Conservation (phyloP, 2,113 vertebrate species). For the Erythrocercus mccallii region DNA sequence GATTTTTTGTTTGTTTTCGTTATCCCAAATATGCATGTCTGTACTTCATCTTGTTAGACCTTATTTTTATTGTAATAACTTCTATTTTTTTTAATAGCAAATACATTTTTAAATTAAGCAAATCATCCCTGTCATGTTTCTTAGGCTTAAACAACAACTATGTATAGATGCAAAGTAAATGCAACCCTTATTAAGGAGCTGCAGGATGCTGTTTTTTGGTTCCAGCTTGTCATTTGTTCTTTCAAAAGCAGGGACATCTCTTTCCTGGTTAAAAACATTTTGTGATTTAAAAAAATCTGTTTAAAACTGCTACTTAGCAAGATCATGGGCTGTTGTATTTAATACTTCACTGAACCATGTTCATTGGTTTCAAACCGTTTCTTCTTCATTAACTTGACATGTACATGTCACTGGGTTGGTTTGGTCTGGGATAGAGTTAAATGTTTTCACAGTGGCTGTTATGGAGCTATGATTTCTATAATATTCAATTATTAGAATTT, state of each 20-base stretch:
- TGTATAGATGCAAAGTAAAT: not conserved
- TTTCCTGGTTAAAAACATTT: not conserved
- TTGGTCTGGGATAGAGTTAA: not conserved
- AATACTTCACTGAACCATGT: not conserved
- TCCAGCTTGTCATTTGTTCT: not conserved
- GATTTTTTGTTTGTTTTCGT: rapidly evolving
- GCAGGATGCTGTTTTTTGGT: not conserved
- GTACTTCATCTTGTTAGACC: not conserved
- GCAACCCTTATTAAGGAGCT: not conserved
- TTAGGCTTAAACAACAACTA: not conserved
- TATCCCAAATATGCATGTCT: not conserved
- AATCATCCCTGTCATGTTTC: not conserved
- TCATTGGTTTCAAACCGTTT: not conserved
- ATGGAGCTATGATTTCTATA: not conserved
- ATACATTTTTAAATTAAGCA: not conserved
- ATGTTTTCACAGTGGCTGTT: not conserved
- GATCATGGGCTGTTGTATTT: not conserved
- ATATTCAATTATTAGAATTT: not conserved
- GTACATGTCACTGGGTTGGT: not conserved
- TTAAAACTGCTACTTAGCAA: not conserved
- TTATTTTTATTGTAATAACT: not conserved
- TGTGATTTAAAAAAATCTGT: not conserved
- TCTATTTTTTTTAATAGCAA: not conserved
- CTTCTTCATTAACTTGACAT: not conserved
- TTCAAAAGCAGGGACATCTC: not conserved